These are phyloP conservation scores for Cylas formicarius DNA, from an alignment of 1,140 invertebrate genomes.

Conservation along the genomic window DNA sequence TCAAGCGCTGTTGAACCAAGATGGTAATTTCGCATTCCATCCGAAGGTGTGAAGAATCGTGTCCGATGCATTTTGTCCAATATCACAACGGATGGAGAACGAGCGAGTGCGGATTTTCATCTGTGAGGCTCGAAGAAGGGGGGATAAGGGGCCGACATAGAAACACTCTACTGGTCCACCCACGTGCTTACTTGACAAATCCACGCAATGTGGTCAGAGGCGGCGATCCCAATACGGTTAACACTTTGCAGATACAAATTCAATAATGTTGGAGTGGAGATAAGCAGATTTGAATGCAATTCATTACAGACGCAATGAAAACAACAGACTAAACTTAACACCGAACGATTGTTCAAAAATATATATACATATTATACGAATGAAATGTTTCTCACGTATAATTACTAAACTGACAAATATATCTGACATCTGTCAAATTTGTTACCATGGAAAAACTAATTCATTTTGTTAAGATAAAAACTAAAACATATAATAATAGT, in stretches of 20 bases:
- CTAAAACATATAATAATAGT: too few relatives aligned
- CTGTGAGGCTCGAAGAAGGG: too few relatives aligned
- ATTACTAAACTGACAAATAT: too few relatives aligned
- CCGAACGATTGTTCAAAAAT: background rate
- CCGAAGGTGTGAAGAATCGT: constrained; percentile 30
- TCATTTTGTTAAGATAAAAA: too few relatives aligned
- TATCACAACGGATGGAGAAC: constrained; percentile 6
- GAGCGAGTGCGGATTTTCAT: constrained; percentile 15
- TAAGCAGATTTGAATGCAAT: constrained; percentile 8
- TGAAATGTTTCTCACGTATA: too few relatives aligned
- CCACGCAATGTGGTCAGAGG: constrained; percentile 31
- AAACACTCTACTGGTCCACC: constrained; percentile 37
- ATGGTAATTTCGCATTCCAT: constrained; percentile 22
- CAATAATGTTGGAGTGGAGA: constrained; percentile 2
- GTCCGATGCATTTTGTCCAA: background rate
- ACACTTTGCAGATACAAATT: constrained; percentile 30
- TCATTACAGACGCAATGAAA: constrained; percentile 2
- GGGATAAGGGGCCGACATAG: constrained; percentile 21
- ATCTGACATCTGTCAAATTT: too few relatives aligned
- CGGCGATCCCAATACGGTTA: constrained; percentile 17
- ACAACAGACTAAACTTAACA: background rate
- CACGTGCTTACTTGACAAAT: constrained; percentile 38
- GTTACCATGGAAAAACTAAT: too few relatives aligned
- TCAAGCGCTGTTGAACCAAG: background rate
- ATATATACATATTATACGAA: too few relatives aligned